phyloP scores from a whole-genome alignment of 1,140 invertebrate genomes.

The Drosophila nasuta region DNA sequence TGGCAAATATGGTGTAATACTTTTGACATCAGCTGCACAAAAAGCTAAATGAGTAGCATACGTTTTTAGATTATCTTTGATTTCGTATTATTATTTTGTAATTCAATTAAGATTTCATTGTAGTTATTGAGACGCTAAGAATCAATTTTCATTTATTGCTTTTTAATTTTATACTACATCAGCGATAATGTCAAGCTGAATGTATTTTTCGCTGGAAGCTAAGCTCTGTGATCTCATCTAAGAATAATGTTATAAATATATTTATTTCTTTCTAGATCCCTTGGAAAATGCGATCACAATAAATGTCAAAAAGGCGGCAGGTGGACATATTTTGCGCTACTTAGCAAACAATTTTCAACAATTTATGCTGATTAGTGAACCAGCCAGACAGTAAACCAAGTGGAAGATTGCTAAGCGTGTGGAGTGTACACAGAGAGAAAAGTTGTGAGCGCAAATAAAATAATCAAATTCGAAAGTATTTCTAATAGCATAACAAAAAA shows the following conservation, averaged over 20 bases:
- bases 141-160: too few relatives aligned
- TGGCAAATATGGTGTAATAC: constrained; percentile 44
- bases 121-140: too few relatives aligned
- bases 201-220: too few relatives aligned
- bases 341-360: constrained; percentile 72
- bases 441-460: too few relatives aligned
- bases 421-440: not conserved
- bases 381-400: constrained; percentile 4
- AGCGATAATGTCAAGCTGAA: too few relatives aligned
- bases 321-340: constrained; percentile 64
- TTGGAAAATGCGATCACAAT: constrained; percentile 26
- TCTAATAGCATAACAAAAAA: too few relatives aligned
- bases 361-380: constrained; percentile 70
- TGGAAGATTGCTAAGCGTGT: constrained; percentile 4
- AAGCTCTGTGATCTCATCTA: not conserved
- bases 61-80: not conserved
- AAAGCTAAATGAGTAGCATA: not conserved
- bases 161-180: too few relatives aligned
- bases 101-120: not conserved
- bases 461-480: too few relatives aligned
- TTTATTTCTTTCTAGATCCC: not conserved
- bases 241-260: not conserved
- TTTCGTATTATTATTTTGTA: not conserved
- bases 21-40: not conserved
- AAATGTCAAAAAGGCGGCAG: constrained; percentile 59